These are phyloP conservation scores for Panthera uncia DNA, from an alignment of 2,113 vertebrate genomes.

Conservation along the genomic window DNA sequence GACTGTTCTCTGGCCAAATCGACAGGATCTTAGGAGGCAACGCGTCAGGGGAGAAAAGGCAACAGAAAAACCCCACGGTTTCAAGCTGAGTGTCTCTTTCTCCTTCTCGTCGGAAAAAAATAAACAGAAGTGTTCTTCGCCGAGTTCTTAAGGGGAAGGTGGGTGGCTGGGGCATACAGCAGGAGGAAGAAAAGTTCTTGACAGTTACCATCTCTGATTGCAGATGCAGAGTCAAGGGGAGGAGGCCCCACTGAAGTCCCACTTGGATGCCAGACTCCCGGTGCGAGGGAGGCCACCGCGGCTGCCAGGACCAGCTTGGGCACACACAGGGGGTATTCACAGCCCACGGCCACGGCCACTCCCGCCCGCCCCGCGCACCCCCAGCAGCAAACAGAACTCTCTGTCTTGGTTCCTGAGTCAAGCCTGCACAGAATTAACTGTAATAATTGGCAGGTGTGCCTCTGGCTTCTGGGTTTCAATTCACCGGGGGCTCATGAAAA, in stretches of 20 bases:
- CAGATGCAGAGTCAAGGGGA: background rate
- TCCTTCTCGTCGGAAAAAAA: background rate
- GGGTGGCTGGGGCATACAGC: accelerated
- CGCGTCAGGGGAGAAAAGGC: background rate
- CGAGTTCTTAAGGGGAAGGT: background rate
- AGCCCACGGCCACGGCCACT: background rate
- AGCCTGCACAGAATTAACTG: conserved; percentile 63
- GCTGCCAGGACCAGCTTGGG: background rate
- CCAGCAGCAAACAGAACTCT: conserved; percentile 55
- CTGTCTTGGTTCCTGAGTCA: conserved; percentile 30
- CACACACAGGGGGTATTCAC: conserved; percentile 57
- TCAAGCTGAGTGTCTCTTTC: background rate
- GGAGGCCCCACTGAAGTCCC: conserved; percentile 1
- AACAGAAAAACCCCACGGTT: background rate
- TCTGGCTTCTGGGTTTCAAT: conserved; percentile 59
- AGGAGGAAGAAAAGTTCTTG: background rate
- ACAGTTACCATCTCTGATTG: background rate
- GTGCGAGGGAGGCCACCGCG: background rate
- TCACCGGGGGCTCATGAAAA: conserved; percentile 37
- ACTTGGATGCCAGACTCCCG: background rate
- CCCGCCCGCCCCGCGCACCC: background rate
- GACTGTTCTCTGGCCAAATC: background rate
- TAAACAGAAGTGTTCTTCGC: background rate
- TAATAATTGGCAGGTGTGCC: conserved; percentile 75
- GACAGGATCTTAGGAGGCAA: background rate